Percentiles rank a stretch among this genome's conserved stretches.
These are phyloP conservation scores for Enoplosus armatus DNA, from an alignment of 2,797 vertebrate species.

Conservation along the genomic window DNA sequence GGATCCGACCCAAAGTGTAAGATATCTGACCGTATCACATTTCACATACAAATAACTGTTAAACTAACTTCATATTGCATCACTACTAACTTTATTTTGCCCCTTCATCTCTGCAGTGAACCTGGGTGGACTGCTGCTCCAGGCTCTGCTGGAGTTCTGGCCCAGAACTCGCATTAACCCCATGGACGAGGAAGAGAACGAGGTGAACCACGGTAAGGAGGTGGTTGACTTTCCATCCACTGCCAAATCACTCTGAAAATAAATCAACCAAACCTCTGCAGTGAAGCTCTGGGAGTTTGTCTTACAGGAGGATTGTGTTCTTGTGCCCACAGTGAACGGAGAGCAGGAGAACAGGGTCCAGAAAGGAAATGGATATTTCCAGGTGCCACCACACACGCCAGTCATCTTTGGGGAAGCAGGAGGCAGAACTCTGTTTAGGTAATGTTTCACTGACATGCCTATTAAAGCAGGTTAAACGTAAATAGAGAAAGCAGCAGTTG, in stretches of 20 bases:
- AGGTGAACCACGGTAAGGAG: constrained; percentile 94
- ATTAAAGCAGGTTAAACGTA: not conserved
- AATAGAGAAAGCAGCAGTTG: not conserved
- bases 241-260: not conserved
- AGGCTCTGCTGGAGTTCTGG: constrained; percentile 98
- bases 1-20: constrained; percentile 98
- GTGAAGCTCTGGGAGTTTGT: not conserved
- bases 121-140: constrained; percentile 95
- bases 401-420: constrained; percentile 99
- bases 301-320: constrained; percentile 10
- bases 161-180: constrained; percentile 97
- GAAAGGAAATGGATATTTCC: constrained; percentile 98
- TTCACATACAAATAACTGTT: not conserved
- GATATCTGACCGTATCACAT: constrained; percentile 43
- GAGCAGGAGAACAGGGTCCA: constrained; percentile 96
- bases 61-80: not conserved
- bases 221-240: not conserved
- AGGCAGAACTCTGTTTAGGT: constrained; percentile 98
- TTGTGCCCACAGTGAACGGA: constrained; percentile 89
- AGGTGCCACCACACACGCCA: constrained; percentile 98
- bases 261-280: not conserved
- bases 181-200: constrained; percentile 98
- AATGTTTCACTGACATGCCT: constrained; percentile 25
- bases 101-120: constrained; percentile 87
- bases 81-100: not conserved